phyloP scores from a whole-genome alignment of 2,113 vertebrate genomes.

The Smithornis capensis region DNA sequence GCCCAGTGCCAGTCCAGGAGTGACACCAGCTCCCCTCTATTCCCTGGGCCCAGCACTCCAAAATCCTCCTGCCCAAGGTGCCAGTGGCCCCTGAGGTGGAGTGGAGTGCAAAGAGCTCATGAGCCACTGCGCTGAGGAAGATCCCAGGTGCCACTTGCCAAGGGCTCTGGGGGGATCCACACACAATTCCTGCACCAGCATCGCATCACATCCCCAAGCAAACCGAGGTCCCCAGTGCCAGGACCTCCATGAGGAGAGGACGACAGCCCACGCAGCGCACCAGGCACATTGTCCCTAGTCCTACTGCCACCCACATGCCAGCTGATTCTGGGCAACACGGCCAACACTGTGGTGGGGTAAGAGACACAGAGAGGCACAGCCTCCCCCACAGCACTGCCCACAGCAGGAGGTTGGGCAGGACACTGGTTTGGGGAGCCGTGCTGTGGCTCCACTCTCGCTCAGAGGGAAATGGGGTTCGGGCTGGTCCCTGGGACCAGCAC shows the following conservation, averaged over 20 bases:
- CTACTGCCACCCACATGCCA: not conserved
- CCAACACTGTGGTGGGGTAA: not conserved
- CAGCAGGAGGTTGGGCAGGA: not conserved
- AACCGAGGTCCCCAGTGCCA: fast-evolving
- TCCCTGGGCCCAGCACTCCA: not conserved
- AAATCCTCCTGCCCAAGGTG: not conserved
- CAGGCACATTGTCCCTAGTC: not conserved
- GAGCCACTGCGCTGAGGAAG: fast-evolving
- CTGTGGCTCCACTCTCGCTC: fast-evolving
- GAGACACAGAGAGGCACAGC: not conserved
- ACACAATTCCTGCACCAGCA: not conserved
- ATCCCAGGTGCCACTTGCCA: not conserved
- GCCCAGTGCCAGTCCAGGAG: fast-evolving
- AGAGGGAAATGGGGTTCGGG: not conserved
- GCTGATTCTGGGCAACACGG: not conserved
- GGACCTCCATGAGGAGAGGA: not conserved
- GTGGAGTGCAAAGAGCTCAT: not conserved
- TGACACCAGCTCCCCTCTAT: not conserved
- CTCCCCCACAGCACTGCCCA: not conserved
- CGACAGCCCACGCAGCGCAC: not conserved
- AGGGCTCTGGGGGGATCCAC: fast-evolving
- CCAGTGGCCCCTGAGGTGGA: not conserved
- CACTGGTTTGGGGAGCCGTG: not conserved
- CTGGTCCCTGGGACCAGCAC: conserved; percentile 24
- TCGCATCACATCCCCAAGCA: not conserved